Conservation (phyloP, 2,113 vertebrate genomes). For the Pogona vitticeps region DNA sequence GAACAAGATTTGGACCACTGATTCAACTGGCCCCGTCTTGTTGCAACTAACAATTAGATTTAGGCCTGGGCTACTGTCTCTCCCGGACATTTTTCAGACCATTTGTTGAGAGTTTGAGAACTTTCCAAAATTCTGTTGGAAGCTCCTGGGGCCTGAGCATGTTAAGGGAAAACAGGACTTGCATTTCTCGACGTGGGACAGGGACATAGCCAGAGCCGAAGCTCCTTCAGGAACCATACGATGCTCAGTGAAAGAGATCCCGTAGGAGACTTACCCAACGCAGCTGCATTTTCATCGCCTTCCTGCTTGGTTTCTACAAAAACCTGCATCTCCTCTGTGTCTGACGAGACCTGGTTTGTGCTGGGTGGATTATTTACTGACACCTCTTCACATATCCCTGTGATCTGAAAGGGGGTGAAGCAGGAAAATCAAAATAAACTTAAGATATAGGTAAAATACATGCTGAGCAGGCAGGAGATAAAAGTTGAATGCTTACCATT, state of each 20-base stretch:
- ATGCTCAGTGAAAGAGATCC: not conserved
- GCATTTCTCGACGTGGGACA: not conserved
- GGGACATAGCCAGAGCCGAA: not conserved
- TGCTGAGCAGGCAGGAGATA: not conserved
- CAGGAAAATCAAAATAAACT: not conserved
- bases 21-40: too few species aligned
- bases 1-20: too few species aligned
- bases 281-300: not conserved
- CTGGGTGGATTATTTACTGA: not conserved
- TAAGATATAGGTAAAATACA: not conserved
- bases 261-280: not conserved
- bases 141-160: not conserved
- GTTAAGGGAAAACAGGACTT: not conserved
- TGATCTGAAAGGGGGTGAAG: not conserved
- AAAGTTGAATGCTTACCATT: not conserved
- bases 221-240: not conserved
- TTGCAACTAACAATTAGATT: too few species aligned
- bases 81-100: not conserved
- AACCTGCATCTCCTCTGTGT: not conserved
- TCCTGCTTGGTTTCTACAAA: not conserved
- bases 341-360: not conserved
- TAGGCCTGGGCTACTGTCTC: too few species aligned
- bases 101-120: not conserved
- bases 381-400: not conserved
- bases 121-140: not conserved